Conservation (phyloP, 23 tunicate genomes). For the Ciona savignyi region DNA sequence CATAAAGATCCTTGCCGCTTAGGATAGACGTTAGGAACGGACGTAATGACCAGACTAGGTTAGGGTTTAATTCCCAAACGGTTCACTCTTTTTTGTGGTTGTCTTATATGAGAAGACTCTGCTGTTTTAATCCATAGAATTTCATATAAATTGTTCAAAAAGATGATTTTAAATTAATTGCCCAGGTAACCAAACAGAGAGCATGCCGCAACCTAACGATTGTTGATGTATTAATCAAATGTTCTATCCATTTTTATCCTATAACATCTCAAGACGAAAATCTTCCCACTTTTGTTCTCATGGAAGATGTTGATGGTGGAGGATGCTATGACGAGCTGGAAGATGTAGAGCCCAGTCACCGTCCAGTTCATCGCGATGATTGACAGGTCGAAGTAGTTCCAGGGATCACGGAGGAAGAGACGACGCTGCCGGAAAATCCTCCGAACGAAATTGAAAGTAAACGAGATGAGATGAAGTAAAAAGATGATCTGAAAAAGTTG, state of each 20-base stretch:
- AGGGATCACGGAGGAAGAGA: constrained; percentile 42
- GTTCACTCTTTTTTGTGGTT: too few relatives aligned
- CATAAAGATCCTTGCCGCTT: too few relatives aligned
- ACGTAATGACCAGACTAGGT: too few relatives aligned
- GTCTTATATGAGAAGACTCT: too few relatives aligned
- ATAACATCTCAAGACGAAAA: not conserved
- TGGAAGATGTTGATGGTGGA: constrained; percentile 60
- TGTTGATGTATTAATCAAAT: not conserved
- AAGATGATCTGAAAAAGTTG: constrained; percentile 45
- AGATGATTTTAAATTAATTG: not conserved
- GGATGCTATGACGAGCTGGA: constrained; percentile 36
- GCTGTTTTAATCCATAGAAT: too few relatives aligned
- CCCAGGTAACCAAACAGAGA: too few relatives aligned
- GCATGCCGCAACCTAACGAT: not conserved
- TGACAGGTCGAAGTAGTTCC: constrained; percentile 61
- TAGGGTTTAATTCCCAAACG: too few relatives aligned
- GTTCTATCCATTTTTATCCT: not conserved
- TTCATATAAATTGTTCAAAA: too few relatives aligned
- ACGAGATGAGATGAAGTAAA: constrained; percentile 56
- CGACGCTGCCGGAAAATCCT: constrained; percentile 11
- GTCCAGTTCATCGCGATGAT: constrained; percentile 67
- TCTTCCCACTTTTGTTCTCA: constrained; percentile 56
- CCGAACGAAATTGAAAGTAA: constrained; percentile 29
- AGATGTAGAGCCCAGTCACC: constrained; percentile 28
- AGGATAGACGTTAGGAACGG: too few relatives aligned